Evolutionary conservation across 2,888 invertebrate genomes (phyloP), one percentile per base, ranked within the genome.

Genomic region (Sturmia bella): DNA sequence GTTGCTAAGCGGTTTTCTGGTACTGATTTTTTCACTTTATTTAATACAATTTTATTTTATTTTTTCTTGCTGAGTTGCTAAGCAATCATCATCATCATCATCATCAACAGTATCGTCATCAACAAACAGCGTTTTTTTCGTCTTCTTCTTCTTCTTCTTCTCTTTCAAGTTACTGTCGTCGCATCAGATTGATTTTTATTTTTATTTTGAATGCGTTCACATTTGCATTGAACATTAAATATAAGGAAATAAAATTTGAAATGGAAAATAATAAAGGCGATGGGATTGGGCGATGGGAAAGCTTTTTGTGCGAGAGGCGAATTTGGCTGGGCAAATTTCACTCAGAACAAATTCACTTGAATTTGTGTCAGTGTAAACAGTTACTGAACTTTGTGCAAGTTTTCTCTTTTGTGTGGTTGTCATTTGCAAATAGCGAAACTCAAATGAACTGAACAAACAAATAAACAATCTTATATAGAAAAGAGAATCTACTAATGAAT

Each of bases 1-100:
- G 80, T 80, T 80, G 80, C 80, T 80, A 80, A 80, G 80, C 80
- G 69, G 70, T 80, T 75, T 70, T 57, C 37, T 59, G 45, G 37
- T 66, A 59, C 37, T 61, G 54, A 27, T 63, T 56, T 63, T 59
- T 70, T 70, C 43, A 52, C 43, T 54, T 63, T 56, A 15, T 73
- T 63, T 73, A 39, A 32, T 15, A 74, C 45, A 79, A 32, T 69
- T 57, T 32, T 11, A 56, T 61, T 73, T 59, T 21, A 32, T 74
- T 66, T 39, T 45, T 59, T 27, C 64, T 56, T 57, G 41, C 43
- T 70, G 43, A 70, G 80, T 80, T 80, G 74, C 80, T 64, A 80
- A 75, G 80, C 75, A 74, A 70, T 69, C 64, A 54, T 69, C 74
- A 64, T 64, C 56, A 74, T 19, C 56, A 64, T n/a, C 56, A 59